Percentiles rank a stretch among this genome's conserved stretches.
Evolutionary conservation across 2,113 vertebrate genomes (phyloP).

Genomic region (Rhabdomys dilectus): DNA sequence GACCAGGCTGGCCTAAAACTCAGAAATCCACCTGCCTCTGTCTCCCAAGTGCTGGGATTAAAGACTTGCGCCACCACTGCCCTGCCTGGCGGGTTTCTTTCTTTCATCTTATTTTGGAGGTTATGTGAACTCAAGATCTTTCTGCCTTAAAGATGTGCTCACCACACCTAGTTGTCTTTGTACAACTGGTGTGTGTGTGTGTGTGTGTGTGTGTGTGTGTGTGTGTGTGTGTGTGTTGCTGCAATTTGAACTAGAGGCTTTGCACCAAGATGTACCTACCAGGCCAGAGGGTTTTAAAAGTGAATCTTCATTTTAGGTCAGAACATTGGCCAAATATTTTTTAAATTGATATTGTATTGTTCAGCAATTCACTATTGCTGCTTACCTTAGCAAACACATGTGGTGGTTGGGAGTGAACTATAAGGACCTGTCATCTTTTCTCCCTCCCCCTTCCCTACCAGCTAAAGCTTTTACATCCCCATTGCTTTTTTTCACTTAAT

Average conservation of each 20-base stretch:
- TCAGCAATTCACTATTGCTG: slow-evolving; percentile 12
- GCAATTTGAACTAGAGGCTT: neutral
- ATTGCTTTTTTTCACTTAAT: neutral
- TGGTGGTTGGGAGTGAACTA: neutral
- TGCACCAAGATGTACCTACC: neutral
- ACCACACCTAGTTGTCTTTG: neutral
- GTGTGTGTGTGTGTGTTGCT: neutral
- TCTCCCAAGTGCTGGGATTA: too few relatives aligned
- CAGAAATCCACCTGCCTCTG: too few relatives aligned
- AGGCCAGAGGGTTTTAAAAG: neutral
- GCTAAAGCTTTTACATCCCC: neutral
- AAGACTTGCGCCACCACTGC: too few relatives aligned
- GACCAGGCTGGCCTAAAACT: too few relatives aligned
- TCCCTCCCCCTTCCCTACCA: neutral
- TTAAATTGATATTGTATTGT: neutral
- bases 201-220: neutral
- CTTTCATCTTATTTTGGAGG: neutral
- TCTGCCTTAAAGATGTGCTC: neutral
- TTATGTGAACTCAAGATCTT: neutral
- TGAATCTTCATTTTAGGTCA: slow-evolving; percentile 42
- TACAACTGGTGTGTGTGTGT: neutral
- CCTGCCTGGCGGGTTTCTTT: too few relatives aligned
- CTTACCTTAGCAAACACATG: neutral
- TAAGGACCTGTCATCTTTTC: neutral
- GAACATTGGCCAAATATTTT: slow-evolving; percentile 17